Evolutionary conservation across 2,797 vertebrate genomes (phyloP), one percentile per base, ranked within the genome.

Genomic region (Nyctalus aviator): DNA sequence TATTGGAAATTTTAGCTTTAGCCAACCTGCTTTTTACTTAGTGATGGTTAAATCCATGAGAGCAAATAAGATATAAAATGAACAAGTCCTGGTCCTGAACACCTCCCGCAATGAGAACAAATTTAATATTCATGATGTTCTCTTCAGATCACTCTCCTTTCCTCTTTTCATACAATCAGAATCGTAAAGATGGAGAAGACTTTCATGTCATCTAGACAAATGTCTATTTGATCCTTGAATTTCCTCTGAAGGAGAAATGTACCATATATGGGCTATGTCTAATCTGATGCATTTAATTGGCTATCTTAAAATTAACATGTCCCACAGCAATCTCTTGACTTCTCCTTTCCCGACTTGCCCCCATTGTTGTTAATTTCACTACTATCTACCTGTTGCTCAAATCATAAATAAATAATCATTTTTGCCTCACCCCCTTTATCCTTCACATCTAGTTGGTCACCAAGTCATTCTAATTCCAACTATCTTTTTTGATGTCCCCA

Each of bases 1-100:
- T 32, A 77, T 62, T 89, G 30, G 17, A 87, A 81, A 64, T 64
- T 44, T 91, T 93, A 94, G 48, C 27, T 84, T 81, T 32, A 73
- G 12, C 17, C 10, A 55, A 25, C 77, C 17, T 59, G 15, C 12
- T 69, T 93, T 84, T 89, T 72, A 37, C 64, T 68, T 85, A 69
- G 10, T 50, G 25, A 82, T 35, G 3, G n/a, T 5, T 83, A 82
- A 87, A 15, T 68, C 72, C 23, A 72, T 88, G 50, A 41, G 37
- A 25, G 53, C 18, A 86, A 95, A 57, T 35, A 32, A 64, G n/a
- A 72, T n/a, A n/a, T 59, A 72, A 84, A 85, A 59, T 50, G 35
- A 72, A 27, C 62, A 81, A 71, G 1, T 50, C 48, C 12, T 53
- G 69, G 8, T 72, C 62, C 14, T 32, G 17, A 68, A 48, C 18